Base-by-base conservation (phyloP, 1,140 invertebrate species). In the Hirudo medicinalis region DNA sequence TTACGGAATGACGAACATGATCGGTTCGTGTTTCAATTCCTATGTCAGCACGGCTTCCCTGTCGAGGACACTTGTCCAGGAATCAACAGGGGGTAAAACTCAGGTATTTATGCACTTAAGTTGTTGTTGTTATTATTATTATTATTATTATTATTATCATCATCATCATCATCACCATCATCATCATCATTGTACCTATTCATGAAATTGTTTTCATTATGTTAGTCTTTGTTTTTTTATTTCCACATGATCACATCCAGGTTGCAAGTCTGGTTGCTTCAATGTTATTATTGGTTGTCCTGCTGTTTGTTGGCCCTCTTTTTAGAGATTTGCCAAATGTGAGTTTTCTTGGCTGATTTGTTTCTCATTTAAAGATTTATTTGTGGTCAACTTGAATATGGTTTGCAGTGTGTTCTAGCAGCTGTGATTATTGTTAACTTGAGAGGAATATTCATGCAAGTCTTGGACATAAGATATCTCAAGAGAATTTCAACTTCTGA, bases 371-470 rank as follows among this genome's bases (percentile, higher is more conserved):
- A 32, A 1, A 25, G 15, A 63, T 22, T 63, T 63, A 9, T 72
- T 17, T 49, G 1, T 8, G 13, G 0, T 17, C 9, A 49, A 49
- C 43, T 49, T 49, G 0, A 49, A 5, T 66, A 70, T 40, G 55
- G 72, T 72, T 82, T 81, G 55, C 80, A 90, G 88, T 88, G 87
- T 80, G 87, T 94, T 70, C 80, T 96, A 72, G 90, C 92, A 19
- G 87, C 89, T 72, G 91, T 97, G 69, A 94, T 96, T 76, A 86
- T 94, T 5, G 89, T 95, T 0, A 90, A 92, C 0, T 81, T 97
- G 1, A 92, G 92, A 81, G 89, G 90, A 19, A 90, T 94, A 88
- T 87, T 95, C 74, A 82, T 89, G 76, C 91, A 95, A 83, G 84
- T 89, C 60, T 84, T 82, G 73, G 89, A 93, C 55, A 83, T 93